Base-by-base conservation (phyloP, 2,113 vertebrate species). In the Saccopteryx bilineata region DNA sequence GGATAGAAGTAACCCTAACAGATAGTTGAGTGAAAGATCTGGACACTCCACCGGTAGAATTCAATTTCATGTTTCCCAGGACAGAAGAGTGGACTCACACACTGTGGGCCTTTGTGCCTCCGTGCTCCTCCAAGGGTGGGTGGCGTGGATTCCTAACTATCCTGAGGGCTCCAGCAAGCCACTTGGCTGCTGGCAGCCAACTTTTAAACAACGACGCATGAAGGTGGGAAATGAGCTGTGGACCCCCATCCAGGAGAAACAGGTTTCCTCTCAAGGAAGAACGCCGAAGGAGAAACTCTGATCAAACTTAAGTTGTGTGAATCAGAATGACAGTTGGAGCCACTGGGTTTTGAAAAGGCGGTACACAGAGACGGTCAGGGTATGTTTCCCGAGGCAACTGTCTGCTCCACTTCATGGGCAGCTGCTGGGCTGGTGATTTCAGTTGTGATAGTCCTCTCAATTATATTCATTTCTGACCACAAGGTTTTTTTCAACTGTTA, bases 241-340 rank as follows among this genome's bases (percentile, higher is more conserved):
- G 48, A 17, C 14, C 24, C 26, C 48, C 93, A 71, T 65, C 39
- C 28, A 10, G 4, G 61, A n/a, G 48, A 95, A 75, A 93, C 66
- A 17, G 52, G 0, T 7, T 90, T 95, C 54, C 17, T 96, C 50
- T 39, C 63, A 90, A 96, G 84, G 52, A 92, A 90, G 75, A 95
- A 96, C 95, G 71, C 69, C 24, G 69, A 96, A 65, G 48, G 61
- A 94, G 7, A 23, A 94, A 91, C 95, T 97, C 96, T 98, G 97
- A 97, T 97, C 95, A 95, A 92, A 96, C 52, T 58, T 93, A 61
- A 2, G n/a, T 95, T 89, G 96, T 46, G 28, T 87, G 74, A 96
- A 98, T 98, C 95, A 96, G 86, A 97, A 95, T 46, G 94, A 97
- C 48, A 94, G 91, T 72, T 68, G 28, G 61, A 33, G 96, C 95